phyloP scores from a whole-genome alignment of 2,113 vertebrate species.

The Pachycephala philippinensis region DNA sequence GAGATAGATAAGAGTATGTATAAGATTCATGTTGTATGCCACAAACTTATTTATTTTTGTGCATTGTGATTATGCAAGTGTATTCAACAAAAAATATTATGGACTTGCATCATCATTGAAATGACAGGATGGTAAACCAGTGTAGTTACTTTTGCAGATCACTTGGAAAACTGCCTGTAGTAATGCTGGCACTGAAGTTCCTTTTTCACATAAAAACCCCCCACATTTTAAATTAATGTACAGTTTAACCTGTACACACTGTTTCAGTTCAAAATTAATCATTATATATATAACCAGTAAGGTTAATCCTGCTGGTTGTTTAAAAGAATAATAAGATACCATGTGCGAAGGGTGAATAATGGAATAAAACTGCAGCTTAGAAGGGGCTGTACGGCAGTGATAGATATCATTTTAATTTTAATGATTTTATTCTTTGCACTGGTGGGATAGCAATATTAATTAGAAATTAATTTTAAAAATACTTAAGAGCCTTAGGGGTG shows the following conservation, averaged over 20 bases:
- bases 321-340: neutral
- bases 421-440: slow-evolving; percentile 5
- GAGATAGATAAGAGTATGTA: neutral
- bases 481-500: neutral
- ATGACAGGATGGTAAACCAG: neutral
- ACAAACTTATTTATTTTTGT: neutral
- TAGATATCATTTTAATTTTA: slow-evolving; percentile 1
- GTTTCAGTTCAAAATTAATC: neutral
- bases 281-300: neutral
- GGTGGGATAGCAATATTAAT: neutral
- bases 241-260: neutral
- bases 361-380: neutral
- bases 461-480: slow-evolving; percentile 1
- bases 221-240: neutral
- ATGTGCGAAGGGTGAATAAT: neutral
- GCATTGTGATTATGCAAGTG: neutral
- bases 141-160: neutral
- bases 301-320: neutral
- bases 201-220: neutral
- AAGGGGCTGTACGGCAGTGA: neutral
- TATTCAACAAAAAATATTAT: neutral
- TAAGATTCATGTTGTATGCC: neutral
- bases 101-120: neutral
- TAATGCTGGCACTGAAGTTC: neutral
- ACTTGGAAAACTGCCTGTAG: neutral